phyloP scores from a whole-genome alignment of 1,140 invertebrate species.

The Cylas formicarius region DNA sequence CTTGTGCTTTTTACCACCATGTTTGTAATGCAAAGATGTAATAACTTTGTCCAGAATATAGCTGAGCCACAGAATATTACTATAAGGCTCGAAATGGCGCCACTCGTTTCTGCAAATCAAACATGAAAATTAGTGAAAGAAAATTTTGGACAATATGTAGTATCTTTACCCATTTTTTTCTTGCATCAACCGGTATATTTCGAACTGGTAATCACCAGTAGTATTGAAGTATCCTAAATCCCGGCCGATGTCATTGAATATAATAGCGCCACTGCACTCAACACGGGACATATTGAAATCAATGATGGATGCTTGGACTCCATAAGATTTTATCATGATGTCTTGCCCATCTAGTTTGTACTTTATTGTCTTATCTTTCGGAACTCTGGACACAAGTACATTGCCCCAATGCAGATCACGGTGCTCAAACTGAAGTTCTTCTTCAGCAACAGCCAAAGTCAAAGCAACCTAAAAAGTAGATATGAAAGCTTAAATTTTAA shows the following conservation, averaged over 20 bases:
- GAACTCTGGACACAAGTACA: slow-evolving; percentile 51
- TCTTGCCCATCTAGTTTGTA: slow-evolving; percentile 39
- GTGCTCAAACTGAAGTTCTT: slow-evolving; percentile 81
- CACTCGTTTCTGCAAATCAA: slow-evolving; percentile 77
- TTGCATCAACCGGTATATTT: slow-evolving; percentile 83
- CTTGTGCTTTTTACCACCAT: slow-evolving; percentile 29
- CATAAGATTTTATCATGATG: slow-evolving; percentile 44
- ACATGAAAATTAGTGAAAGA: slow-evolving; percentile 26
- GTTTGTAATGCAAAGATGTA: slow-evolving; percentile 27
- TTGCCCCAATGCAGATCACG: slow-evolving; percentile 93
- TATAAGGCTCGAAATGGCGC: slow-evolving; percentile 69
- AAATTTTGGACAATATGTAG: neutral
- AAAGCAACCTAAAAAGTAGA: slow-evolving; percentile 54
- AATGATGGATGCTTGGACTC: slow-evolving; percentile 69
- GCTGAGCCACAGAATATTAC: slow-evolving; percentile 86
- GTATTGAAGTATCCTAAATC: slow-evolving; percentile 77
- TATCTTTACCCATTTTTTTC: slow-evolving; percentile 56
- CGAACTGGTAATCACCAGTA: slow-evolving; percentile 87
- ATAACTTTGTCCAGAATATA: slow-evolving; percentile 77
- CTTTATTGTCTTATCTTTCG: slow-evolving; percentile 10
- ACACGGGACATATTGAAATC: slow-evolving; percentile 89
- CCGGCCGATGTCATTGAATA: slow-evolving; percentile 70
- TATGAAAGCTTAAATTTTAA: slow-evolving; percentile 4
- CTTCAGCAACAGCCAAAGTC: slow-evolving; percentile 76
- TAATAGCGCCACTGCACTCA: slow-evolving; percentile 53